A percentile compares a stretch with the other conserved stretches of the same genome.
phyloP scores from a whole-genome alignment of 2,888 invertebrate species.

The Willowsia nigromaculata region DNA sequence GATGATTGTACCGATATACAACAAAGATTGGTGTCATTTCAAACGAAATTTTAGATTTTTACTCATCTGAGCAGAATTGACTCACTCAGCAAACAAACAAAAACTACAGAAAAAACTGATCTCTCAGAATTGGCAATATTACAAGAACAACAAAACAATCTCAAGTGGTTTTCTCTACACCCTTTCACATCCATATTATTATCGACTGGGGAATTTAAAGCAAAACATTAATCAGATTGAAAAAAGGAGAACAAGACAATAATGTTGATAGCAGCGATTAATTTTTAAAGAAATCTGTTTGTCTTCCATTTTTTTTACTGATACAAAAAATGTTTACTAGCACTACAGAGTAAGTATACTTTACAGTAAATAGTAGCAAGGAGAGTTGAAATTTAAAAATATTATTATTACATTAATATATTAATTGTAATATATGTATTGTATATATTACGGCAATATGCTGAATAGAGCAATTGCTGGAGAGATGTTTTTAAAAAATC shows the following conservation, averaged over 20 bases:
- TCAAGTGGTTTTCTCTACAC: background rate
- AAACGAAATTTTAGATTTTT: background rate
- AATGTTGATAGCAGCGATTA: background rate
- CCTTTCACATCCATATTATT: background rate
- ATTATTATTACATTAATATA: constrained; percentile 56
- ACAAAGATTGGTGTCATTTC: constrained; percentile 35
- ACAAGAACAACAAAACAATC: background rate
- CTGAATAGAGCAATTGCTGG: constrained; percentile 66
- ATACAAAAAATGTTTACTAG: constrained; percentile 3
- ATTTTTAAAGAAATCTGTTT: background rate
- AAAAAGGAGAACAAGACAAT: constrained; percentile 44
- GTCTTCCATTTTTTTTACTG: constrained; percentile 1
- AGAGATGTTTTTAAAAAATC: constrained; percentile 62
- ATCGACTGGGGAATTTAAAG: background rate
- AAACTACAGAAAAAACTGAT: constrained; percentile 11
- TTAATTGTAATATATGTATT: constrained; percentile 55
- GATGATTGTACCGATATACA: constrained; percentile 46
- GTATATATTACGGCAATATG: constrained; percentile 52
- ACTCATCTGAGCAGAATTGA: constrained; percentile 10
- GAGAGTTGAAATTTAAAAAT: constrained; percentile 60
- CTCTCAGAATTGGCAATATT: background rate
- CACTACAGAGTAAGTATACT: constrained; percentile 26
- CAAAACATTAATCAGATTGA: constrained; percentile 28
- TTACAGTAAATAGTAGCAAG: constrained; percentile 69
- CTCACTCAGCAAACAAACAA: constrained; percentile 16